Base-by-base conservation (phyloP, 2,113 vertebrate genomes). In the Zeus faber region DNA sequence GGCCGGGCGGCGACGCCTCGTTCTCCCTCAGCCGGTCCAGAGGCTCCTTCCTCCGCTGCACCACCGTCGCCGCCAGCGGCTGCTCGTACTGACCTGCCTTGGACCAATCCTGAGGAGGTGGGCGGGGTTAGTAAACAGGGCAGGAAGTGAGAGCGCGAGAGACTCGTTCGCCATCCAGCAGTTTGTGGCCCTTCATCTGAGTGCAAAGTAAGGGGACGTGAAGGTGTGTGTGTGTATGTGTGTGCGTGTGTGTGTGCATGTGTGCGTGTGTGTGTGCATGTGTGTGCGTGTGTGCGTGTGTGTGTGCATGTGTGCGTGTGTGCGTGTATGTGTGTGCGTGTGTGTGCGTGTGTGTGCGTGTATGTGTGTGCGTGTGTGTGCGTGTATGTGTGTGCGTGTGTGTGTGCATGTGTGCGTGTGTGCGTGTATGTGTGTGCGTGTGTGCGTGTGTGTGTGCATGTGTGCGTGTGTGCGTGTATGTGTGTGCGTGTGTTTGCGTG, bases 21-120 rank as follows among this genome's bases (percentile, higher is more conserved):
- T 74, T 70, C 48, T 95, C 95, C 65, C 93, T 88, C 54, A 92
- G 87, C 51, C 93, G 89, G 58, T 96, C 96, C 8, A 90, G 80
- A 0, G 93, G 89, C 59, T 98, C 95, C 87, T 93, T 97, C 47
- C 95, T 92, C 55, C 95, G 89, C 79, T 94, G 95, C 35, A 96
- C 86, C 1, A 79, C 62, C 0, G 90, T 87, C 31, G 79, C 87
- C 16, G 88, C 91, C 4, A 72, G 67, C 0, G 92, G 88, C 64
- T 92, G 94, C 72, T 98, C 95, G 0, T 93, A 95, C 56, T 92
- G 82, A 76, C 91, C 89, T 35, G 90, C 87, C 85, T 96, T 96
- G 74, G 94, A 92, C 96, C 96, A 98, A 58, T 98, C 96, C 96
- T 98, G 88, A 57, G 61, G 85, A 79, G 0, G 22, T 54, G 67